Conservation (phyloP, 2,113 vertebrate species). For the Rousettus leschenaultii region DNA sequence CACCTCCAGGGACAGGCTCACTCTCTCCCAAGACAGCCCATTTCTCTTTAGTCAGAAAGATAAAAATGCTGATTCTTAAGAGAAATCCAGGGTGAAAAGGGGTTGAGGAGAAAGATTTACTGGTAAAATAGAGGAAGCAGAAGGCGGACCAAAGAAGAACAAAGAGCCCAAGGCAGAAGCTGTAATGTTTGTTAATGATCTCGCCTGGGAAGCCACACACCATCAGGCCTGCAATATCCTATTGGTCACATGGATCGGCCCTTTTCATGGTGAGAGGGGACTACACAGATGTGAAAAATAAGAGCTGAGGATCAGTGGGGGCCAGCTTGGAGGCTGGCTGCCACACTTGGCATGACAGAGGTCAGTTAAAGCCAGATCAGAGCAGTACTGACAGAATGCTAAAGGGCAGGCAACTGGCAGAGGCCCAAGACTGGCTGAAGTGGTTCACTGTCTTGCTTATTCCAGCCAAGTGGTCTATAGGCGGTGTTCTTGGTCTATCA, state of each 20-base stretch:
- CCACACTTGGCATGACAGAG: background rate
- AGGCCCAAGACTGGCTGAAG: background rate
- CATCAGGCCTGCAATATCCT: background rate
- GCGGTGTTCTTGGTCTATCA: background rate
- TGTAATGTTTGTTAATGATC: background rate
- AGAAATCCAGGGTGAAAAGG: background rate
- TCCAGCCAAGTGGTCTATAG: background rate
- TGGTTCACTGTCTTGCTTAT: background rate
- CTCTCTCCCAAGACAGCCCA: background rate
- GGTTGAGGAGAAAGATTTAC: background rate
- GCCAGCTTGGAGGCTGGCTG: background rate
- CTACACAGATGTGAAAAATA: background rate
- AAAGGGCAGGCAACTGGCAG: background rate
- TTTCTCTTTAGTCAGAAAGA: background rate
- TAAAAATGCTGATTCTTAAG: background rate
- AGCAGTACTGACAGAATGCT: background rate
- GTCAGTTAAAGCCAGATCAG: background rate
- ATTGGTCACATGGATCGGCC: background rate
- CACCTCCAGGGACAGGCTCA: background rate
- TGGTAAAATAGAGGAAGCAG: background rate
- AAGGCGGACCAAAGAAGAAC: background rate
- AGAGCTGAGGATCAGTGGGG: background rate
- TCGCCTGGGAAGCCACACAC: background rate
- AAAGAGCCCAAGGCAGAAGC: background rate
- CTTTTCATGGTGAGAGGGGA: background rate